Conservation (phyloP, 2,888 invertebrate genomes). For the Protonemura montana region DNA sequence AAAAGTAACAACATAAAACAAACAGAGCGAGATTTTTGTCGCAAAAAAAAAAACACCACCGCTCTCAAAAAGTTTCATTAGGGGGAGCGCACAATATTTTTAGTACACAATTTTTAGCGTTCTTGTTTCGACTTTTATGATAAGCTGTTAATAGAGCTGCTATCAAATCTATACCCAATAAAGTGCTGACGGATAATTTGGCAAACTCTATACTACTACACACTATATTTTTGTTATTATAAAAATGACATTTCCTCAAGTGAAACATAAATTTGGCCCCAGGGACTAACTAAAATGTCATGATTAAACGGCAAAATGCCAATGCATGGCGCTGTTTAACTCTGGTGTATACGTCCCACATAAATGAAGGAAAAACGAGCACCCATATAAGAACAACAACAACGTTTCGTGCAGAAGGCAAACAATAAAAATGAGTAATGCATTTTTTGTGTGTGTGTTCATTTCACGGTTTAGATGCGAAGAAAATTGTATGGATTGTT, state of each 20-base stretch:
- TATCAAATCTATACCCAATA: constrained; percentile 28
- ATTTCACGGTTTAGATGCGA: neutral
- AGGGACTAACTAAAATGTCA: constrained; percentile 33
- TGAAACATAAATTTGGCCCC: constrained; percentile 19
- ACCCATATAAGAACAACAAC: neutral
- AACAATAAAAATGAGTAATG: constrained; percentile 22
- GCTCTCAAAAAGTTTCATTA: neutral
- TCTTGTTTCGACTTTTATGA: neutral
- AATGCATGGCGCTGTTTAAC: constrained; percentile 25
- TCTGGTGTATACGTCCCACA: neutral
- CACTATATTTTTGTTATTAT: constrained; percentile 26
- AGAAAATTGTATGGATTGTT: neutral
- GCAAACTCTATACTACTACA: neutral
- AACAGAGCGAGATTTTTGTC: neutral
- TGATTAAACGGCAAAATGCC: constrained; percentile 34
- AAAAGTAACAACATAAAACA: neutral
- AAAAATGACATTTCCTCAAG: constrained; percentile 39
- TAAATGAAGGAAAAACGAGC: neutral
- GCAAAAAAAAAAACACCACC: neutral
- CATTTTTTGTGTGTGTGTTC: neutral
- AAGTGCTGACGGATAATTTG: constrained; percentile 17
- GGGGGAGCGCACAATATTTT: neutral
- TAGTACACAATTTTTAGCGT: neutral
- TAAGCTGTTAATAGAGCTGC: neutral
- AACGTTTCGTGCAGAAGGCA: neutral